Conservation (phyloP, 2,113 vertebrate genomes). For the Anguilla japonica region DNA sequence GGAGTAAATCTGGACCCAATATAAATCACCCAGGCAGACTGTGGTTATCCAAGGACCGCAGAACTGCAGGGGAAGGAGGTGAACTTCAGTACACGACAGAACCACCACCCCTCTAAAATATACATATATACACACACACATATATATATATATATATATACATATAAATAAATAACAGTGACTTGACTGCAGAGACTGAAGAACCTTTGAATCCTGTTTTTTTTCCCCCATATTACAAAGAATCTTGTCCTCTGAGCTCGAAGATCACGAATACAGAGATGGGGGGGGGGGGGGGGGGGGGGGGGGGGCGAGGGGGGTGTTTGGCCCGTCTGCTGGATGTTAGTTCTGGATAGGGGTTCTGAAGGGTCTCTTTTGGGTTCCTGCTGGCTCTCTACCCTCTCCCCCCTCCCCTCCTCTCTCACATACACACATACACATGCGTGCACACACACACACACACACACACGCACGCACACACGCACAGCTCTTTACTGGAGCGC, state of each 20-base stretch:
- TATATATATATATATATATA: too few species aligned
- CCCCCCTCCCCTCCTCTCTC: not conserved
- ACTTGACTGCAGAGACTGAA: not conserved
- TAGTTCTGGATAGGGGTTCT: not conserved
- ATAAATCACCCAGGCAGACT: too few species aligned
- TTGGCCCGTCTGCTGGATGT: not conserved
- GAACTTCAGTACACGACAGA: not conserved
- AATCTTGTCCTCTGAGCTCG: slow-evolving; percentile 10
- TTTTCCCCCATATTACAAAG: not conserved
- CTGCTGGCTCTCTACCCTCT: not conserved
- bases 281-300: not conserved
- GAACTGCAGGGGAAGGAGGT: not conserved
- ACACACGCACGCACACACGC: not conserved
- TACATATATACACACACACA: too few species aligned
- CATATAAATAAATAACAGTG: not conserved
- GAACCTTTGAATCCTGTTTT: not conserved
- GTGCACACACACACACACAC: not conserved
- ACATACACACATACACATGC: not conserved
- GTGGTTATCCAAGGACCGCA: too few species aligned
- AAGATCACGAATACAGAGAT: not conserved
- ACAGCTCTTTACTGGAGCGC: slow-evolving; percentile 4
- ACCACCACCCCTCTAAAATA: not conserved
- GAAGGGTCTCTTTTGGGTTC: too few species aligned
- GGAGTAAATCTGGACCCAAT: too few species aligned
- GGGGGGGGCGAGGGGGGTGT: not conserved